phyloP scores from a whole-genome alignment of 1,140 invertebrate species.

The Drosophila nannoptera region DNA sequence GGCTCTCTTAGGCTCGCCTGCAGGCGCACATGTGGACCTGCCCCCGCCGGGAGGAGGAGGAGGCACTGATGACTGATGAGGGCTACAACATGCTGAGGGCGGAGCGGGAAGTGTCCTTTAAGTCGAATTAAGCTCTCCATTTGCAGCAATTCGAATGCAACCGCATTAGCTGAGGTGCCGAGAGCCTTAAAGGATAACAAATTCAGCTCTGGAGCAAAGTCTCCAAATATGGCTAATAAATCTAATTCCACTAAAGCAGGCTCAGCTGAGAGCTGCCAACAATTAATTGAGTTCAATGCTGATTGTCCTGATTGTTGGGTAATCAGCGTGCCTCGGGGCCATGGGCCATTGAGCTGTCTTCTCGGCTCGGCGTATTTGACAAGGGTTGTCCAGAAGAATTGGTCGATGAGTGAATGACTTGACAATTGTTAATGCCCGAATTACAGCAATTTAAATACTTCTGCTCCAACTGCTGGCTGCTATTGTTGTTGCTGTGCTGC shows the following conservation, averaged over 20 bases:
- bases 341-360: conserved; percentile 9
- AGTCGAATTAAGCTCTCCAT: conserved; percentile 10
- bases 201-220: background rate
- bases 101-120: conserved; percentile 29
- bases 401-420: conserved; percentile 42
- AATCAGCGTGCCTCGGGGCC: background rate
- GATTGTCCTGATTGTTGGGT: conserved; percentile 1
- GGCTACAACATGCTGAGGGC: conserved; percentile 1
- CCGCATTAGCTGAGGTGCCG: conserved; percentile 1
- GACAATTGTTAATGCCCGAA: conserved; percentile 48
- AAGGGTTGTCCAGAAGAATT: conserved; percentile 38
- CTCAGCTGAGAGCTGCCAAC: background rate
- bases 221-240: background rate
- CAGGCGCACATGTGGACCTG: conserved; percentile 54
- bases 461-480: conserved; percentile 44
- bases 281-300: background rate
- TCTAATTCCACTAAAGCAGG: too few relatives aligned
- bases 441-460: conserved; percentile 54
- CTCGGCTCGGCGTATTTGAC: conserved; percentile 54
- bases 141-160: conserved; percentile 7
- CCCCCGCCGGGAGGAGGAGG: background rate
- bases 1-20: conserved; percentile 36
- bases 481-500: background rate
- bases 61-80: conserved; percentile 27
- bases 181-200: conserved; percentile 10